These are phyloP conservation scores for Clanis bilineata DNA, from an alignment of 2,888 invertebrate species.

Conservation along the genomic window DNA sequence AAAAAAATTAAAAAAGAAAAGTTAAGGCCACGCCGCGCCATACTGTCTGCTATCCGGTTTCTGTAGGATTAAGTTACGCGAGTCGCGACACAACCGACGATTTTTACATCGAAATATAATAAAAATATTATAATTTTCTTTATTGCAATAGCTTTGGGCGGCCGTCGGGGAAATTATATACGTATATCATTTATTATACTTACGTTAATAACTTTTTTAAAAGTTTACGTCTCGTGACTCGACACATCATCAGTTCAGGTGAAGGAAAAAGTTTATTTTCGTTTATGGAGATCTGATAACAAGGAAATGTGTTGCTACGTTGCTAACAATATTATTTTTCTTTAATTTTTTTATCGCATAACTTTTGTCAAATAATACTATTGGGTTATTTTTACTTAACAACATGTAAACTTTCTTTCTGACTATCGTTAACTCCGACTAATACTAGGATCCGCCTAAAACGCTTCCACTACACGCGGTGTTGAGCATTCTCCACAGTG, in stretches of 20 bases:
- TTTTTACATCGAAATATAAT: constrained; percentile 43
- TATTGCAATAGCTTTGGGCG: constrained; percentile 59
- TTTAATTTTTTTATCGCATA: too few species aligned
- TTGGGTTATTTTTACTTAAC: too few species aligned
- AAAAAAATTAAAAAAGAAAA: constrained; percentile 66
- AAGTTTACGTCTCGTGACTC: neutral
- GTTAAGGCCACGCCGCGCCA: constrained; percentile 79
- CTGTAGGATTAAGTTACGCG: constrained; percentile 72
- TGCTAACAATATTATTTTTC: too few species aligned
- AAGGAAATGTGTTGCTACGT: neutral
- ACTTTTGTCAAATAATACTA: too few species aligned
- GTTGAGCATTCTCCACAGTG: too few species aligned
- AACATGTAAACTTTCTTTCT: too few species aligned
- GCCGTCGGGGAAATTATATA: constrained; percentile 15
- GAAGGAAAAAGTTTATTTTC: neutral
- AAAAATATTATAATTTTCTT: constrained; percentile 64
- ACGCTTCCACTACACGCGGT: too few species aligned
- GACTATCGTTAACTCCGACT: too few species aligned
- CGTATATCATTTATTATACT: constrained; percentile 3
- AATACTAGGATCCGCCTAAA: too few species aligned
- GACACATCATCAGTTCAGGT: too few species aligned
- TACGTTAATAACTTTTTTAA: constrained; percentile 12
- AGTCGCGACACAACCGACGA: constrained; percentile 60
- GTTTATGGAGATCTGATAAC: constrained; percentile 5
- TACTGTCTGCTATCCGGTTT: constrained; percentile 82